phyloP scores from a whole-genome alignment of 2,888 invertebrate genomes.

The Auanema freiburgensis region DNA sequence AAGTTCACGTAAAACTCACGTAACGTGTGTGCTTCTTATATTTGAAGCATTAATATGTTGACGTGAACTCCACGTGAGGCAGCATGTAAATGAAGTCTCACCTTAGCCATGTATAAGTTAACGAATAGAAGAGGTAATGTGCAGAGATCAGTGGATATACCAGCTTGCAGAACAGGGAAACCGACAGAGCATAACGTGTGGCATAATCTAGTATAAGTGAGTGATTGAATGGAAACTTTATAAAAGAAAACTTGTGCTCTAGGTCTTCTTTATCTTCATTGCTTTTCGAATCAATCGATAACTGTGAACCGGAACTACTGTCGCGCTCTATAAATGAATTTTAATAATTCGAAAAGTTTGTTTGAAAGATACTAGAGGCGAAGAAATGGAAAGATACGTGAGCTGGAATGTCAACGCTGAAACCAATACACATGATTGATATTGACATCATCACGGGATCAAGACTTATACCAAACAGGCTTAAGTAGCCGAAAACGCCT shows the following conservation, averaged over 20 bases:
- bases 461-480: constrained; percentile 29
- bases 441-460: constrained; percentile 38
- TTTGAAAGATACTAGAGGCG: constrained; percentile 27
- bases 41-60: no score
- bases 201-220: constrained; percentile 11
- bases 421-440: constrained; percentile 39
- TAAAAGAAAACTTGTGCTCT: background rate
- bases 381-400: constrained; percentile 40
- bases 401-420: constrained; percentile 39
- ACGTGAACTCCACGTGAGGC: background rate
- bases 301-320: no score
- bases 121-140: constrained; percentile 43
- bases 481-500: constrained; percentile 30
- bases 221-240: constrained; percentile 6
- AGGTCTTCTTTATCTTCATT: constrained; percentile 19
- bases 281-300: constrained; percentile 7
- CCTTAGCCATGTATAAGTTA: constrained; percentile 43
- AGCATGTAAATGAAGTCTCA: background rate
- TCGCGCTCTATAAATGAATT: background rate
- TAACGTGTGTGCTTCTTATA: no score
- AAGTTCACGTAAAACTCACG: no score
- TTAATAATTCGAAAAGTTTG: background rate
- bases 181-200: constrained; percentile 37
- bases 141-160: constrained; percentile 46
- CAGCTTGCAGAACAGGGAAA: constrained; percentile 53